Conservation (phyloP, 2,888 invertebrate species). For the Stenichneumon culpator region DNA sequence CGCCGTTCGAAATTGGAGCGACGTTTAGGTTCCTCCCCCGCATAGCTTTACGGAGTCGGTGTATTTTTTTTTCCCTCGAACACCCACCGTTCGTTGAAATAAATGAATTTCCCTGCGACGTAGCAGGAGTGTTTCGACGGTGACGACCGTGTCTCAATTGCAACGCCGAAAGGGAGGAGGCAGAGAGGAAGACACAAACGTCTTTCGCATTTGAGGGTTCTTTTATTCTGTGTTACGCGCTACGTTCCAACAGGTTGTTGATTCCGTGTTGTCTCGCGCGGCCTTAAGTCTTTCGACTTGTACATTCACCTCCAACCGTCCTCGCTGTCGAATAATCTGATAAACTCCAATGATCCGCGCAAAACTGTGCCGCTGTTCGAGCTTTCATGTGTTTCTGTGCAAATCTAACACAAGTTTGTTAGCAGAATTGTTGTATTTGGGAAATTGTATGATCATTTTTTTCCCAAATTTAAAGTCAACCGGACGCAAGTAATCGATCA, state of each 20-base stretch:
- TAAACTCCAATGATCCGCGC: not conserved
- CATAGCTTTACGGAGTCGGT: not conserved
- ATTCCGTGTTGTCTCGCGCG: constrained; percentile 38
- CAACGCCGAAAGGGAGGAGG: constrained; percentile 5
- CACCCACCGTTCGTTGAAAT: not conserved
- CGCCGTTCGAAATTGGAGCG: not conserved
- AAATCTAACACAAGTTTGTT: not conserved
- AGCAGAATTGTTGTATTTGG: not conserved
- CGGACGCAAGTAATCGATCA: too few species aligned
- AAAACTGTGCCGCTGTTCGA: not conserved
- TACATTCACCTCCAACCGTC: constrained; percentile 7
- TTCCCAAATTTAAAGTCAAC: not conserved
- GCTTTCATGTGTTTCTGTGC: not conserved
- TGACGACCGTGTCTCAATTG: constrained; percentile 4
- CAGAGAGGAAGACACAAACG: constrained; percentile 28
- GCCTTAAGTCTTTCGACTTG: not conserved
- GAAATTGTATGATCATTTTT: not conserved
- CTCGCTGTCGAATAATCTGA: not conserved
- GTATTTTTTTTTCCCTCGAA: not conserved
- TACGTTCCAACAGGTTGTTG: constrained; percentile 67
- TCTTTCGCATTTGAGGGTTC: constrained; percentile 55
- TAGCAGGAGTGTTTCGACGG: not conserved
- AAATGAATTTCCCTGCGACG: not conserved
- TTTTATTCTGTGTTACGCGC: constrained; percentile 11
- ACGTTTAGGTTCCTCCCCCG: not conserved